These are phyloP conservation scores for Cremastinae sp. DNA, from an alignment of 2,888 invertebrate genomes.

Conservation along the genomic window DNA sequence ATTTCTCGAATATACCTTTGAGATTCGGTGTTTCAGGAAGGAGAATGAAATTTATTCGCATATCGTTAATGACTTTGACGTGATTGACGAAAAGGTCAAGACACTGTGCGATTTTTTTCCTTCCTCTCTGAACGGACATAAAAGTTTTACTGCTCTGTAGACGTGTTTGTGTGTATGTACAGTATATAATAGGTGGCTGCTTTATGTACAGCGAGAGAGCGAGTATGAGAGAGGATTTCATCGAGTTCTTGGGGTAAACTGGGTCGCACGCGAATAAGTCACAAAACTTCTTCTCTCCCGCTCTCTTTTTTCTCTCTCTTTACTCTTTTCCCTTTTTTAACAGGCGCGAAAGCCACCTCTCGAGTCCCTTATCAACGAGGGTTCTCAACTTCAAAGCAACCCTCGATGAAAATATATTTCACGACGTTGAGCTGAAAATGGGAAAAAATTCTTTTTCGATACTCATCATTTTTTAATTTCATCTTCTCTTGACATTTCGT, in stretches of 20 bases:
- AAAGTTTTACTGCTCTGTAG: slow-evolving; percentile 6
- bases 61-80: slow-evolving; percentile 34
- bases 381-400: slow-evolving; percentile 30
- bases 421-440: slow-evolving; percentile 8
- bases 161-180: slow-evolving; percentile 14
- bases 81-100: slow-evolving; percentile 45
- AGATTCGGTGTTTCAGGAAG: slow-evolving; percentile 8
- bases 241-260: slow-evolving; percentile 50
- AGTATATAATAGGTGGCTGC: slow-evolving; percentile 8
- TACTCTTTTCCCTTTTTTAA: slow-evolving; percentile 17
- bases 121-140: neutral
- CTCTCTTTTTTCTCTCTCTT: slow-evolving; percentile 23
- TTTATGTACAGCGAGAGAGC: slow-evolving; percentile 14
- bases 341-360: slow-evolving; percentile 33
- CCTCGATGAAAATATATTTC: slow-evolving; percentile 44
- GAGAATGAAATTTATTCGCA: slow-evolving; percentile 1
- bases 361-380: slow-evolving; percentile 58
- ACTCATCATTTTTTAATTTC: no score
- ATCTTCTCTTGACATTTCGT: no score
- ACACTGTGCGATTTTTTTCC: slow-evolving; percentile 26
- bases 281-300: slow-evolving; percentile 27
- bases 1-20: neutral
- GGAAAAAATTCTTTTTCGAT: no score
- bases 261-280: slow-evolving; percentile 61
- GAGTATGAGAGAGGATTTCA: slow-evolving; percentile 34